Base-by-base conservation (phyloP, 2,888 invertebrate genomes). In the Ethmia dodecea region DNA sequence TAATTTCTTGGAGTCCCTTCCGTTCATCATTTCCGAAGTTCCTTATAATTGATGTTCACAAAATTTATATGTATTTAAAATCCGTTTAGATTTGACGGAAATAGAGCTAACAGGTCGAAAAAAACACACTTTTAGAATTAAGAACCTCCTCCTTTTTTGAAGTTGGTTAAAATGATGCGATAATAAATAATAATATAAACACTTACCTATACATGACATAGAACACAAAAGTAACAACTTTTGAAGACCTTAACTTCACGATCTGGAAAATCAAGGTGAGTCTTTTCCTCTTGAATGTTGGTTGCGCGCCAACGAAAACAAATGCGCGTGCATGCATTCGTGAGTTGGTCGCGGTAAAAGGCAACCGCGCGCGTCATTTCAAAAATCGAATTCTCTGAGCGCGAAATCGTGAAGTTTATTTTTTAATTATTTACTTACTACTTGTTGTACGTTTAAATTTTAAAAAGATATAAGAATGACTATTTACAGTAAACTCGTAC, bases 401-500 rank as follows among this genome's bases (percentile, higher is more conserved):
- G n/a, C n/a, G n/a, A n/a, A n/a, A n/a, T n/a, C n/a, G n/a, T n/a
- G n/a, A n/a, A 24, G 4, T 42, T 35, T 35, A n/a, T 35, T 40
- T 40, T 32, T 37, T 29, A 18, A 1, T 22, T 22, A 8, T 22
- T 9, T n/a, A 3, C 8, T 22, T 22, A n/a, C 22, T 22, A n/a
- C n/a, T 22, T 22, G 22, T 22, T 22, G 8, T 11, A 14, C 28
- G 16, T 14, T 11, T 12, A n/a, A n/a, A n/a, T n/a, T 33, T 25
- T 5, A 18, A 20, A 13, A 13, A 3, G 27, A 27, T 13, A 26
- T 5, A 13, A 31, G 24, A 24, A 86, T 86, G 86, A 86, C 86
- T 9, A 76, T 86, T 45, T 86, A 86, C 62, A 81, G 86, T 55
- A 86, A 84, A 73, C 72, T 86, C 37, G 86, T 86, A 41, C 86